Base-by-base conservation (phyloP, 1,140 invertebrate species). In the Penaeus chinensis region DNA sequence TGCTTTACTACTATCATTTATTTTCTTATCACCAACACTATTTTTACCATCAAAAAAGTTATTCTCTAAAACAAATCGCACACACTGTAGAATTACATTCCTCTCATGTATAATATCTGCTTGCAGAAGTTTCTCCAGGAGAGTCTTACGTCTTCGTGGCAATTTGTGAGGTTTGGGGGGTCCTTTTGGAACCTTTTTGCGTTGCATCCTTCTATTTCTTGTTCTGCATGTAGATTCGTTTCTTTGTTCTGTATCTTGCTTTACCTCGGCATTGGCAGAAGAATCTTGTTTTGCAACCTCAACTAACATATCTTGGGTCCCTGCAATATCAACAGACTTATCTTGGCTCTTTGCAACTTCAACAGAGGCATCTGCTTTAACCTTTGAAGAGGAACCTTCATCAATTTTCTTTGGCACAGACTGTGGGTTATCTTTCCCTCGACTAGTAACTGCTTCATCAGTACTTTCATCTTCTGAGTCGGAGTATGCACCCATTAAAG, bases 1-100 rank as follows among this genome's bases (percentile, higher is more conserved):
- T 32, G 22, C 37, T 24, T 47, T 13, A 78, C 42, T 42, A 22
- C n/a, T 54, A 5, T 79, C 47, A 79, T 54, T 20, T n/a, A 16
- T 60, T 32, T 54, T 79, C 77, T 54, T 54, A n/a, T 7, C 20
- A 13, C 42, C 19, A 7, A 79, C 37, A 24, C 20, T 22, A 24
- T 54, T 79, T 54, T 27, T 82, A 7, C 16, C 83, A 77, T 83
- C 86, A 32, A 89, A 89, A 62, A 82, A 89, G 62, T 85, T 78
- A 76, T 89, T 85, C n/a, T 89, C 20, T 20, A 85, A 60, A 77
- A 89, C 82, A 74, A 76, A 89, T 47, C 88, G 54, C 0, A 85
- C 84, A 85, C 88, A 89, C 78, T 89, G 88, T 24, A 89, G 84
- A 76, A 89, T 89, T 19, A 89, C 62, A 42, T 85, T 85, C 62